phyloP scores from a whole-genome alignment of 2,797 vertebrate species.

The Oreochromis grahami region DNA sequence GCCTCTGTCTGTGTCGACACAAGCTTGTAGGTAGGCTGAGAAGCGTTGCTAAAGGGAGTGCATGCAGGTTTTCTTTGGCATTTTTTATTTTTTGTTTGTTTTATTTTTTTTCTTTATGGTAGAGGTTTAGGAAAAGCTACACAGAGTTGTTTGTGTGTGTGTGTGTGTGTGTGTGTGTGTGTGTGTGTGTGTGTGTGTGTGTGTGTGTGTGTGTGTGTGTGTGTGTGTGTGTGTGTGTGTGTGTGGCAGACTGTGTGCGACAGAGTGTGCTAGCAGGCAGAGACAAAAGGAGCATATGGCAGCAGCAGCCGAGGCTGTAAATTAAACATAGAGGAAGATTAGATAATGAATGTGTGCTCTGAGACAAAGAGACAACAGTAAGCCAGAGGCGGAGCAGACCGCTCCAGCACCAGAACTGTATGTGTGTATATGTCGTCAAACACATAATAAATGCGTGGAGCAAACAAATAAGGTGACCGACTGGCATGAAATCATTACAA shows the following conservation, averaged over 20 bases:
- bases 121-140: conserved; percentile 33
- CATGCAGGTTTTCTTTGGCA: conserved; percentile 22
- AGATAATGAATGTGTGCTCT: conserved; percentile 86
- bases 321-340: conserved; percentile 91
- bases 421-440: background rate
- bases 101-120: conserved; percentile 3
- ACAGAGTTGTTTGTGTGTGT: background rate
- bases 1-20: conserved; percentile 42
- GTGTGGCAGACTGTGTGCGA: background rate
- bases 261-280: conserved; percentile 42
- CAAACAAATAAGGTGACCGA: conserved; percentile 25
- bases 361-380: conserved; percentile 74
- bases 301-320: conserved; percentile 84
- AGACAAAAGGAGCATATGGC: conserved; percentile 87
- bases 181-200: background rate
- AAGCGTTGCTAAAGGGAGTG: conserved; percentile 26
- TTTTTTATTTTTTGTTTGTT: conserved; percentile 54
- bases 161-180: background rate
- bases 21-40: conserved; percentile 37
- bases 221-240: background rate
- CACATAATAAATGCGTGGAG: conserved; percentile 18
- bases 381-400: conserved; percentile 62
- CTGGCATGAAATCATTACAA: background rate
- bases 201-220: background rate
- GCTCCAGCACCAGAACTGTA: conserved; percentile 10